Evolutionary conservation across 2,888 invertebrate genomes (phyloP).

Genomic region (Aelia acuminata): DNA sequence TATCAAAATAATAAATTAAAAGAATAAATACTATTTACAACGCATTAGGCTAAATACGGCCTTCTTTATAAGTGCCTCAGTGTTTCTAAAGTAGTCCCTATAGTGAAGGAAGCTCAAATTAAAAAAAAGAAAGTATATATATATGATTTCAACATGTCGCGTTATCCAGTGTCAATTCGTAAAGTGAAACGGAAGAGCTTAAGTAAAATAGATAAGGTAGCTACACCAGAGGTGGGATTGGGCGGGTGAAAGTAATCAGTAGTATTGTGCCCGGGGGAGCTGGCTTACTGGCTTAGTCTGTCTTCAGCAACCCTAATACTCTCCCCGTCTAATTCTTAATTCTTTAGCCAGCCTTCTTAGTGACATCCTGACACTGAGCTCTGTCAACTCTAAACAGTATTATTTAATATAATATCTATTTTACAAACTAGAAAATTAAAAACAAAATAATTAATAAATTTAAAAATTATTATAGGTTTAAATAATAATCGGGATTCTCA

Average conservation of each 20-base stretch:
- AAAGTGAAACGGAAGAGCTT: slow-evolving; percentile 8
- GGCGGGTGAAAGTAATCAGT: not conserved
- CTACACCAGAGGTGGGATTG: not conserved
- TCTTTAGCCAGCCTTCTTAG: not conserved
- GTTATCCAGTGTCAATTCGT: slow-evolving; percentile 21
- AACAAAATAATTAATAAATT: too few relatives aligned
- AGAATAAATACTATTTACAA: too few relatives aligned
- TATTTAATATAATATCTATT: too few relatives aligned
- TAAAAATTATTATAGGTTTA: too few relatives aligned
- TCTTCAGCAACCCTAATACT: not conserved
- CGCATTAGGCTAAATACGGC: too few relatives aligned
- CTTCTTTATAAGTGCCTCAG: too few relatives aligned
- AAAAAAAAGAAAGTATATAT: too few relatives aligned
- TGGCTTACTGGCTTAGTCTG: slow-evolving; percentile 22
- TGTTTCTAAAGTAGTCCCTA: too few relatives aligned
- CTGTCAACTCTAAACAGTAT: not conserved
- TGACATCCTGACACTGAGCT: not conserved
- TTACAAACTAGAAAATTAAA: too few relatives aligned
- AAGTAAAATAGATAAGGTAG: slow-evolving; percentile 28
- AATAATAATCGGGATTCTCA: too few relatives aligned
- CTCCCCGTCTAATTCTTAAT: not conserved
- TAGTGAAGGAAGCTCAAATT: too few relatives aligned
- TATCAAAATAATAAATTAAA: too few relatives aligned
- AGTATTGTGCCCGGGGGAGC: slow-evolving; percentile 31
- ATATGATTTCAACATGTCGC: not conserved